phyloP scores from a whole-genome alignment of 1,140 invertebrate species.

The Temnothorax longispinosus region DNA sequence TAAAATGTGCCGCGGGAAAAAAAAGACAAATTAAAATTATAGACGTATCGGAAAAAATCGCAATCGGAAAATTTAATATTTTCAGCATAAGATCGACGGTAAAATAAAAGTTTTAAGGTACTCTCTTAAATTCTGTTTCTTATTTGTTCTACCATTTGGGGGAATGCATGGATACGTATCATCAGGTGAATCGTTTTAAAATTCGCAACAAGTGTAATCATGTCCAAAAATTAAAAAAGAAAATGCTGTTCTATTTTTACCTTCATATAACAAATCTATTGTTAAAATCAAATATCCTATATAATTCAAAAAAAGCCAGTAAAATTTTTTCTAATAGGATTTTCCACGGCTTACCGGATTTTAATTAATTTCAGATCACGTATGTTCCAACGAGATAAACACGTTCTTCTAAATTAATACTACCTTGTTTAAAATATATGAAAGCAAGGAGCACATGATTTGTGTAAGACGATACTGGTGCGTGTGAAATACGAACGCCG shows the following conservation, averaged over 20 bases:
- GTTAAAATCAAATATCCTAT: background rate
- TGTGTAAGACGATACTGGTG: background rate
- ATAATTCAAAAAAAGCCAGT: background rate
- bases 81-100: background rate
- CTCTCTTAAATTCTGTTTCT: background rate
- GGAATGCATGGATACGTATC: background rate
- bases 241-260: too few relatives aligned
- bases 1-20: background rate
- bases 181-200: background rate
- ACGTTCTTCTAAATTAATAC: background rate
- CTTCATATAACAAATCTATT: background rate
- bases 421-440: conserved; percentile 12
- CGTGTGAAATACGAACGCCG: conserved; percentile 4
- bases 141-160: background rate
- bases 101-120: background rate
- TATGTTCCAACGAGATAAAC: background rate
- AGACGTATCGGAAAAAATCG: background rate
- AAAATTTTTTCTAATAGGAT: background rate
- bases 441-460: background rate
- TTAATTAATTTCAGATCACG: background rate
- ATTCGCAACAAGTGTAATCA: background rate
- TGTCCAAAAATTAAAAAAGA: background rate
- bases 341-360: background rate
- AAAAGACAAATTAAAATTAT: background rate
- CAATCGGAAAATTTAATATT: background rate